phyloP scores from a whole-genome alignment of 1,140 invertebrate species.

The Papilio helenus region DNA sequence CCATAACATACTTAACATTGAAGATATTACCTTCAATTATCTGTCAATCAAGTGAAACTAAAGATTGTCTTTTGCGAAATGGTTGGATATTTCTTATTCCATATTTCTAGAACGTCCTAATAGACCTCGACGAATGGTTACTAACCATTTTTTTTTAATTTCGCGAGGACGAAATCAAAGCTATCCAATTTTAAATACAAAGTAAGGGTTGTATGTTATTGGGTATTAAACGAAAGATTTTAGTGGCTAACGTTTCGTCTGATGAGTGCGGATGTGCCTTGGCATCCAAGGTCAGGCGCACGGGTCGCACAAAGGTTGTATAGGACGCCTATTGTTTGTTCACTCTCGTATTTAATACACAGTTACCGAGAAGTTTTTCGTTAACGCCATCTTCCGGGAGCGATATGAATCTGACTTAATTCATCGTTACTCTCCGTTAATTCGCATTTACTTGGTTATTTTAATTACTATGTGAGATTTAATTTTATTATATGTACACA shows the following conservation, averaged over 20 bases:
- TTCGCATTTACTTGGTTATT: constrained; percentile 15
- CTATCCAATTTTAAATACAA: background rate
- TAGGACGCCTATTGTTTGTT: constrained; percentile 62
- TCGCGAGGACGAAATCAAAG: too few relatives aligned
- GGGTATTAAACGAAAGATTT: constrained; percentile 48
- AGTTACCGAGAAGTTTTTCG: constrained; percentile 61
- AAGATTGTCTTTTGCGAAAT: background rate
- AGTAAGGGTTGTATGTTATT: constrained; percentile 1
- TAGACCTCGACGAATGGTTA: too few relatives aligned
- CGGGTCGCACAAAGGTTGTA: constrained; percentile 70
- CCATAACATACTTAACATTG: too few relatives aligned
- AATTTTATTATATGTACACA: background rate
- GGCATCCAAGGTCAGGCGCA: constrained; percentile 63
- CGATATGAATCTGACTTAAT: constrained; percentile 42
- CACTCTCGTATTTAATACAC: constrained; percentile 55
- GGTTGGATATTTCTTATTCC: too few relatives aligned
- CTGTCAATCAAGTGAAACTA: background rate
- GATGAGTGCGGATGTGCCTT: constrained; percentile 73
- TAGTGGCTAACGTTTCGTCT: constrained; percentile 45
- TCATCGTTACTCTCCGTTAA: constrained; percentile 10
- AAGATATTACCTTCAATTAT: background rate
- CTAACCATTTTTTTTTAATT: too few relatives aligned
- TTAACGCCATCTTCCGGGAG: constrained; percentile 60
- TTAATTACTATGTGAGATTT: constrained; percentile 26
- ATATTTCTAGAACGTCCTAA: too few relatives aligned